These are phyloP conservation scores for Oopsacas minuta DNA, from an alignment of 37 sponge, comb jelly and placozoan genomes.

Conservation along the genomic window DNA sequence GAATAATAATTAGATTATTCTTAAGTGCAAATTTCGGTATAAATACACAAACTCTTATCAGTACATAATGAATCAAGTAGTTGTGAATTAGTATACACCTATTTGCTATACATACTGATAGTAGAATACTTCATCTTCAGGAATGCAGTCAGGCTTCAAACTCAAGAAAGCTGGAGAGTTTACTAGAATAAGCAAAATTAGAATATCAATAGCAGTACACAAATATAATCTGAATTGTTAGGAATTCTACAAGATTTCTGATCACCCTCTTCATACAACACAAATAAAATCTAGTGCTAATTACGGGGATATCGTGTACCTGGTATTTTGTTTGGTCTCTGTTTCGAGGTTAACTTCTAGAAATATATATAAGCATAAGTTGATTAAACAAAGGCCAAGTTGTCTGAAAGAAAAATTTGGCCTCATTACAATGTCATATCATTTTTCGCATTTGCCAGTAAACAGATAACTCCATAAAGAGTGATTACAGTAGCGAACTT, in stretches of 20 bases:
- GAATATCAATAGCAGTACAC: background rate
- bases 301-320: background rate
- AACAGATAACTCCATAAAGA: too few species aligned
- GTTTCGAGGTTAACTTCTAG: background rate
- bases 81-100: too few species aligned
- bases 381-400: too few species aligned
- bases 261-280: background rate
- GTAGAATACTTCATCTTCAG: conserved; percentile 72
- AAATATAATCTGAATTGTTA: background rate
- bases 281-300: background rate
- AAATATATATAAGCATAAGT: too few species aligned
- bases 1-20: background rate
- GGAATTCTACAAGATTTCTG: too few species aligned
- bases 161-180: conserved; percentile 45
- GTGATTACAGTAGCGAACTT: too few species aligned
- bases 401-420: too few species aligned
- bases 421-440: too few species aligned
- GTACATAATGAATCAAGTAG: too few species aligned
- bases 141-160: conserved; percentile 45
- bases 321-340: background rate
- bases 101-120: conserved; percentile 47
- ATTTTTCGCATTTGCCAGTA: too few species aligned
- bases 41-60: background rate
- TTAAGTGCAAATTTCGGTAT: background rate
- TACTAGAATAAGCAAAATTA: conserved; percentile 26